These are phyloP conservation scores for Falcunculus frontatus DNA, from an alignment of 2,113 vertebrate species.

Conservation along the genomic window DNA sequence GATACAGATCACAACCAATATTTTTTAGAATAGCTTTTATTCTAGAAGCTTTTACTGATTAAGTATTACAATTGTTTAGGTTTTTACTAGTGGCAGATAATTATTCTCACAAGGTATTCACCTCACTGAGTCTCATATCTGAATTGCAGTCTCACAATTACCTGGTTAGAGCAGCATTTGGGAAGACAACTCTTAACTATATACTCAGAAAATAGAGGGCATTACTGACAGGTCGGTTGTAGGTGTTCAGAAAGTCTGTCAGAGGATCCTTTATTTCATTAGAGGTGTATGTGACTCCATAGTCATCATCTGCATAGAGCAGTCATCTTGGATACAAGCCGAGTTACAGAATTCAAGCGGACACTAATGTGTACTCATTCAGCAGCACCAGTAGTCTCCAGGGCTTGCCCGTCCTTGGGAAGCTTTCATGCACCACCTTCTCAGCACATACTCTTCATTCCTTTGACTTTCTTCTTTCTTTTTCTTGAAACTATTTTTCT, in stretches of 20 bases:
- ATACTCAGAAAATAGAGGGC: neutral
- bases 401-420: neutral
- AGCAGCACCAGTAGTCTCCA: neutral
- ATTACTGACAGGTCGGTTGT: neutral
- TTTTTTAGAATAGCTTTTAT: neutral
- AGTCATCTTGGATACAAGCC: accelerated
- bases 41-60: neutral
- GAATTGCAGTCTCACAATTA: neutral
- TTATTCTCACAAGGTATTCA: neutral
- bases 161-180: neutral
- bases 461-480: neutral
- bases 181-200: neutral
- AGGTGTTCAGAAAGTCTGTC: neutral
- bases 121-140: neutral
- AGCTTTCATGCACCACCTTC: neutral
- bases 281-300: neutral
- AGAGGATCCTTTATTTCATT: neutral
- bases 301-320: neutral
- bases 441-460: neutral
- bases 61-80: neutral
- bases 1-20: neutral
- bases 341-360: accelerated
- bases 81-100: neutral
- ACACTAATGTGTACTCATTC: neutral
- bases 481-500: neutral